A percentile compares a stretch with the other conserved stretches of the same genome.
Evolutionary conservation across 2,888 invertebrate genomes (phyloP).

Genomic region (Yponomeuta sedellus): DNA sequence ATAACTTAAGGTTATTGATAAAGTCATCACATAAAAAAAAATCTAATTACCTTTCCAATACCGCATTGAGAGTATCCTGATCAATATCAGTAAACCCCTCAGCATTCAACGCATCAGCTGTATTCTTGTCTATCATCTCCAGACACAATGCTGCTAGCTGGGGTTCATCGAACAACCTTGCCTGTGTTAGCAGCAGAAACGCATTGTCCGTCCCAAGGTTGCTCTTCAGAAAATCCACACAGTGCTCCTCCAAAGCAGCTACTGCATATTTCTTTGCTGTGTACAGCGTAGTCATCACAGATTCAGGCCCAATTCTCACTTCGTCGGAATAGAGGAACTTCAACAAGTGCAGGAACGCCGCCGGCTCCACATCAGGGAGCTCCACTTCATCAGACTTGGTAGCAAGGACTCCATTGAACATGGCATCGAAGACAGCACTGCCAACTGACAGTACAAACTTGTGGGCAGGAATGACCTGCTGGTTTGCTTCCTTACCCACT

Average conservation of each 20-base stretch:
- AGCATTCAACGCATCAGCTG: constrained; percentile 85
- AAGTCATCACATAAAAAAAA: neutral
- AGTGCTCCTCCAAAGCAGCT: constrained; percentile 87
- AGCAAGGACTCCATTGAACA: constrained; percentile 87
- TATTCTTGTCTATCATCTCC: constrained; percentile 89
- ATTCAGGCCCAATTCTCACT: constrained; percentile 88
- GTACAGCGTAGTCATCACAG: constrained; percentile 90
- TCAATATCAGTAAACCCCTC: constrained; percentile 91
- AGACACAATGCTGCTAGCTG: constrained; percentile 87
- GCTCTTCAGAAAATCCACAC: constrained; percentile 85
- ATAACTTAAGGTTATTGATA: too few species aligned
- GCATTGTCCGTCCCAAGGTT: constrained; percentile 90
- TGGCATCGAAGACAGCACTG: constrained; percentile 90
- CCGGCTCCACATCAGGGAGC: constrained; percentile 89
- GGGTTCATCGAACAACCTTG: constrained; percentile 88
- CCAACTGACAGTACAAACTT: constrained; percentile 88
- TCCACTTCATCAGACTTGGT: constrained; percentile 84
- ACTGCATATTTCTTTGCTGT: constrained; percentile 93
- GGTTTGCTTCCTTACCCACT: constrained; percentile 82
- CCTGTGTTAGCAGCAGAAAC: constrained; percentile 86
- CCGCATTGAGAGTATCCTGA: constrained; percentile 84
- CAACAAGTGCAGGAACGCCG: constrained; percentile 85
- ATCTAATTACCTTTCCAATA: constrained; percentile 75
- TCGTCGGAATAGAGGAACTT: constrained; percentile 88
- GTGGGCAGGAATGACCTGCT: constrained; percentile 85